A percentile compares a stretch with the other conserved stretches of the same genome.
phyloP scores from a whole-genome alignment of 2,888 invertebrate genomes.

The Xestia ashworthii region DNA sequence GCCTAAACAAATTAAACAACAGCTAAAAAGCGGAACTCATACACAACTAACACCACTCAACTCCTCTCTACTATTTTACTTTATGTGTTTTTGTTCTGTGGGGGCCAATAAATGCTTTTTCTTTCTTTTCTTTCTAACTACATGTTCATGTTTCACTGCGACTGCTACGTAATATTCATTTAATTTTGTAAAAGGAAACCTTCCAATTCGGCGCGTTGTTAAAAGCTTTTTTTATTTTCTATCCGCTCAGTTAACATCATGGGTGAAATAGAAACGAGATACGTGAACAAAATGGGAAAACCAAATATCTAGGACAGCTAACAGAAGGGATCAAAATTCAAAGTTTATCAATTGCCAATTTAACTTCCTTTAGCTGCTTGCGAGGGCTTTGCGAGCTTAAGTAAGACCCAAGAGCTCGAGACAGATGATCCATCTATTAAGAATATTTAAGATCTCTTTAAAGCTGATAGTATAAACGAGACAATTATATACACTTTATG shows the following conservation, averaged over 20 bases:
- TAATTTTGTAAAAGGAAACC: conserved; percentile 32
- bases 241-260: conserved; percentile 29
- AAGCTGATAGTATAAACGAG: not conserved
- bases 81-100: too few species aligned
- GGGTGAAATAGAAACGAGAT: conserved; percentile 25
- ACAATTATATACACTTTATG: not conserved
- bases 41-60: not conserved
- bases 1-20: conserved; percentile 3
- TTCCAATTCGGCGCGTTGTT: conserved; percentile 28
- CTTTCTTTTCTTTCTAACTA: not conserved
- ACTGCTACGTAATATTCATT: conserved; percentile 13
- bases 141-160: not conserved
- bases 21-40: not conserved
- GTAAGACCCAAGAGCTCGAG: not conserved
- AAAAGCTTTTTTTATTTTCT: conserved; percentile 28
- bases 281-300: conserved; percentile 25
- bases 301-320: not conserved
- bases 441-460: conserved; percentile 12
- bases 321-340: conserved; percentile 15
- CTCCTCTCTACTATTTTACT: too few species aligned
- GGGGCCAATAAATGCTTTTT: too few species aligned
- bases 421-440: conserved; percentile 7
- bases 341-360: conserved; percentile 28
- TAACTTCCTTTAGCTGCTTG: conserved; percentile 12
- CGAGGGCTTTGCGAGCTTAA: conserved; percentile 8